These are phyloP conservation scores for Alexandromys oeconomus DNA, from an alignment of 2,797 vertebrate genomes.

Conservation along the genomic window DNA sequence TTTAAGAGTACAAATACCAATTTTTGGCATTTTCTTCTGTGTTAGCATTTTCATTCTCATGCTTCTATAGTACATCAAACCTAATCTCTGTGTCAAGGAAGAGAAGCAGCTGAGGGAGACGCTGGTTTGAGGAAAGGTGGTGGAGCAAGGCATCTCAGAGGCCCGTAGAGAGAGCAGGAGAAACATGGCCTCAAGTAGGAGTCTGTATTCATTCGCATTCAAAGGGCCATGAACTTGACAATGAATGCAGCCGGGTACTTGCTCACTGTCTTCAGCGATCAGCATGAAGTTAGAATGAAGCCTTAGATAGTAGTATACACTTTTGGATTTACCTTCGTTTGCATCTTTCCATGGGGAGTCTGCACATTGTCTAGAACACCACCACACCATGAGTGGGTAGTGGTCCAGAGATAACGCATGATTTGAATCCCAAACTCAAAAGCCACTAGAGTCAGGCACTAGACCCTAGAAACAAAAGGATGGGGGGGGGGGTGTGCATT, in stretches of 20 bases:
- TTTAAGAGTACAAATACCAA: not conserved
- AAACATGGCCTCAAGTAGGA: not conserved
- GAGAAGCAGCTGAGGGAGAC: not conserved
- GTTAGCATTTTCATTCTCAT: not conserved
- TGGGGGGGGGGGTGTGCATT: not conserved
- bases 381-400: not conserved
- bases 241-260: not conserved
- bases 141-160: not conserved
- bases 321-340: not conserved
- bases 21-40: not conserved
- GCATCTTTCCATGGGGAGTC: not conserved
- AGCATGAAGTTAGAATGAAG: not conserved
- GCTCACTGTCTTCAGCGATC: not conserved
- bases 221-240: not conserved
- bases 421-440: not conserved
- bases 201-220: no score
- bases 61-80: not conserved
- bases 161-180: not conserved
- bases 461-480: not conserved
- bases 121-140: not conserved
- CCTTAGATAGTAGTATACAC: not conserved
- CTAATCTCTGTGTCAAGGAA: not conserved
- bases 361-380: not conserved
- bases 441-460: not conserved
- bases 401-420: not conserved